phyloP scores from a whole-genome alignment of 2,888 invertebrate genomes.

The Ethmia dodecea region DNA sequence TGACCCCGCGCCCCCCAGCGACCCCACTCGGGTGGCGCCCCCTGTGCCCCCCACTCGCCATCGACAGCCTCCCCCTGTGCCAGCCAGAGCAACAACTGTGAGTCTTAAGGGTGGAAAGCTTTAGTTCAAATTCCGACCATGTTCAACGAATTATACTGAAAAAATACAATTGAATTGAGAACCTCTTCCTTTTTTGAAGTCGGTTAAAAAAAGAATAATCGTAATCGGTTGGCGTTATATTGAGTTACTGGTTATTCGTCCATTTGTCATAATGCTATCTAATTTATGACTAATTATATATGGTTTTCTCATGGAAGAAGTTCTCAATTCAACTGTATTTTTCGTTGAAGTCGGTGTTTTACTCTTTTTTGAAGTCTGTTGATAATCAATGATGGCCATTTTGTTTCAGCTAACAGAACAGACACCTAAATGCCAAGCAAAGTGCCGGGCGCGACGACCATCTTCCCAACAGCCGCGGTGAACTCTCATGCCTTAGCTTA shows the following conservation, averaged over 20 bases:
- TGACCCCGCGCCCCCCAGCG: neutral
- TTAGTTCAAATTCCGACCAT: too few relatives aligned
- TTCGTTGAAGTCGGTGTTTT: neutral
- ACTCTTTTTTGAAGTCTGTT: neutral
- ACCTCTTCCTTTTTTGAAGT: too few relatives aligned
- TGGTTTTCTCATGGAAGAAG: neutral
- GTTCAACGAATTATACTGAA: too few relatives aligned
- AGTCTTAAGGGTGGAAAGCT: constrained; percentile 29
- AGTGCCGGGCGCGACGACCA: constrained; percentile 32
- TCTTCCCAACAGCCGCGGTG: constrained; percentile 35
- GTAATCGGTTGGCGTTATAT: neutral
- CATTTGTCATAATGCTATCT: neutral
- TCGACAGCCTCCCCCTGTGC: constrained; percentile 36
- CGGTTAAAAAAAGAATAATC: too few relatives aligned
- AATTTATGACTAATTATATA: neutral
- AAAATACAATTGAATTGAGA: too few relatives aligned
- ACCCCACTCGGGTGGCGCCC: neutral
- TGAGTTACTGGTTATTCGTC: neutral
- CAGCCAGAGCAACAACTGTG: constrained; percentile 23
- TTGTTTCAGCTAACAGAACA: constrained; percentile 44
- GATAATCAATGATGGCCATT: too few relatives aligned
- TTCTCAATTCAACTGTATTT: neutral
- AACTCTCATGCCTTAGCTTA: constrained; percentile 17
- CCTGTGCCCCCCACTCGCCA: neutral
- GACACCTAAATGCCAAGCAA: constrained; percentile 29